Evolutionary conservation across 2,888 invertebrate species (phyloP).

Genomic region (Hermodice carunculata): DNA sequence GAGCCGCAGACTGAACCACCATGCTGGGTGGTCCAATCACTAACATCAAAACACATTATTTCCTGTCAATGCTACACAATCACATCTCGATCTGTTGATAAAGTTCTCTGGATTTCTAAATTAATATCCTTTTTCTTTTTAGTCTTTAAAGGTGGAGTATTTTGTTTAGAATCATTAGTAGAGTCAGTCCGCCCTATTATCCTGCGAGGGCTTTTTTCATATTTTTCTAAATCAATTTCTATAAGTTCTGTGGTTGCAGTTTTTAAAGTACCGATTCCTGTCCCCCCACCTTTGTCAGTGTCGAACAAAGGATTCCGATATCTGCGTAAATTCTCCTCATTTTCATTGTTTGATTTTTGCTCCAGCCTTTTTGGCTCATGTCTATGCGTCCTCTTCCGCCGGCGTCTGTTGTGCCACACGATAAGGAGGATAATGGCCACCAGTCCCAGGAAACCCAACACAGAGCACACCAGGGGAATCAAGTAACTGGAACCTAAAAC

Average conservation of each 20-base stretch:
- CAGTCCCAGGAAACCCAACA: slow-evolving; percentile 56
- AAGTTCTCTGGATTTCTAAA: too few species aligned
- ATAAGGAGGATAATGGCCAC: slow-evolving; percentile 65
- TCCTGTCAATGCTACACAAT: too few species aligned
- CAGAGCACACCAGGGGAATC: slow-evolving; percentile 61
- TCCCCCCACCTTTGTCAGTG: slow-evolving; percentile 71
- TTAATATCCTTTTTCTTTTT: slow-evolving; percentile 31
- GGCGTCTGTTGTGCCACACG: slow-evolving; percentile 72
- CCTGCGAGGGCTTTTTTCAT: slow-evolving; percentile 56
- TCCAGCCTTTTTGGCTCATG: slow-evolving; percentile 49
- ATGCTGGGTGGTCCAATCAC: too few species aligned
- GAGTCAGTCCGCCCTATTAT: slow-evolving; percentile 39
- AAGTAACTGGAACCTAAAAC: slow-evolving; percentile 33
- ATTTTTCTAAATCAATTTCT: slow-evolving; percentile 69
- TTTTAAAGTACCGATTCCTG: slow-evolving; percentile 9
- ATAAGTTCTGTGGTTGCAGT: slow-evolving; percentile 74
- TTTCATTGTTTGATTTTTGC: slow-evolving; percentile 93
- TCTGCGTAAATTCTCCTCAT: slow-evolving; percentile 88
- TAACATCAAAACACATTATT: too few species aligned
- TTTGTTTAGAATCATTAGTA: slow-evolving; percentile 20
- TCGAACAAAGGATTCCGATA: slow-evolving; percentile 83
- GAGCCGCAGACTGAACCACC: too few species aligned
- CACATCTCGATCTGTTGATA: too few species aligned
- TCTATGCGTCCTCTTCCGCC: slow-evolving; percentile 69
- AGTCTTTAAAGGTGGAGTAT: slow-evolving; percentile 27